Percentiles rank a stretch among this genome's conserved stretches.
Conservation (phyloP, 35 echinoderm and acorn worm species). For the Heliocidaris erythrogramma region DNA sequence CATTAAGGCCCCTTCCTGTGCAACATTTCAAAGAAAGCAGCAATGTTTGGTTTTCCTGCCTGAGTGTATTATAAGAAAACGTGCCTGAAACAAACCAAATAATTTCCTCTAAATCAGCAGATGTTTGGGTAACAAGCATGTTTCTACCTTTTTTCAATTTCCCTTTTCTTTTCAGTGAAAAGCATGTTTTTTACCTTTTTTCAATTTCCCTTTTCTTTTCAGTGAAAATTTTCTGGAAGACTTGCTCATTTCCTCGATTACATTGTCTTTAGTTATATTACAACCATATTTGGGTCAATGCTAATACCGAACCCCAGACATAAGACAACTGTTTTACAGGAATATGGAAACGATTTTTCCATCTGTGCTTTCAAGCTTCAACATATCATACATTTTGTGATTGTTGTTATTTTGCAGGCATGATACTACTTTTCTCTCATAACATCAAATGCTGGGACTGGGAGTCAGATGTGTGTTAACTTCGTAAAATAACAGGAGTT, state of each 20-base stretch:
- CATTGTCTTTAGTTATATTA: not conserved
- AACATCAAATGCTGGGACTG: too few species aligned
- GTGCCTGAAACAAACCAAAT: not conserved
- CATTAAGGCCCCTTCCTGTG: conserved; percentile 1
- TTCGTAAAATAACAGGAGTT: not conserved
- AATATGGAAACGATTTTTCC: not conserved
- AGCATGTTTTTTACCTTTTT: too few species aligned
- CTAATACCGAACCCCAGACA: not conserved
- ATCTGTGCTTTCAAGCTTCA: too few species aligned
- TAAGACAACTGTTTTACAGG: not conserved
- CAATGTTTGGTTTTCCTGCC: not conserved
- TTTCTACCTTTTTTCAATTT: not conserved
- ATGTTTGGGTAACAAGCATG: not conserved
- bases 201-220: too few species aligned
- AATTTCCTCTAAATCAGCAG: not conserved
- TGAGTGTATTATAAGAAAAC: not conserved
- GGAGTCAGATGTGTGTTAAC: not conserved
- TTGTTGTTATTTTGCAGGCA: too few species aligned
- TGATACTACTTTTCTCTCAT: too few species aligned
- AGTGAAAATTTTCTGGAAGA: not conserved
- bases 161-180: too few species aligned
- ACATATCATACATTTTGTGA: too few species aligned
- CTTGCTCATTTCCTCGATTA: not conserved
- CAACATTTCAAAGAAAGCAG: not conserved
- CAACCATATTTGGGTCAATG: not conserved